These are phyloP conservation scores for Paracyclopina nana DNA, from an alignment of 1,140 invertebrate species.

Conservation along the genomic window DNA sequence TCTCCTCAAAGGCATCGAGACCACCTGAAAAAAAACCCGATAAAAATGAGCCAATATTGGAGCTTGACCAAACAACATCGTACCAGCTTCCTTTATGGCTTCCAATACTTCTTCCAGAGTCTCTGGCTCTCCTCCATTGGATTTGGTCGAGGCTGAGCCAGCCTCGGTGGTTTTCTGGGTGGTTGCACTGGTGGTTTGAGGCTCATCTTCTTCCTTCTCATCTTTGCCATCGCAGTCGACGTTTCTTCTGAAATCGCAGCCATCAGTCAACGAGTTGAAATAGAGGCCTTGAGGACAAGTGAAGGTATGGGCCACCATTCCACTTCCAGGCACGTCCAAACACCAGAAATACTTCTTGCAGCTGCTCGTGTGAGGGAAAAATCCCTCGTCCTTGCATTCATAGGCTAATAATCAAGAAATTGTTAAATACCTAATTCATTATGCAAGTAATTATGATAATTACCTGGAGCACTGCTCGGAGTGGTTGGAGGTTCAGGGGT, in stretches of 20 bases:
- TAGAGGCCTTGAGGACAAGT: slow-evolving; percentile 72
- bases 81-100: slow-evolving; percentile 4
- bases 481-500: slow-evolving; percentile 72
- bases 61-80: background rate
- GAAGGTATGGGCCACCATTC: slow-evolving; percentile 76
- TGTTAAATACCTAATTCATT: background rate
- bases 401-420: slow-evolving; percentile 51
- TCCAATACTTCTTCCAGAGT: background rate
- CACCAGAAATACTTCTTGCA: slow-evolving; percentile 93
- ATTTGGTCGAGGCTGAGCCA: too few relatives aligned
- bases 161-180: background rate
- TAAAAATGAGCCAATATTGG: background rate
- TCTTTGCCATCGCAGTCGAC: slow-evolving; percentile 40
- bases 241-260: slow-evolving; percentile 73
- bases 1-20: background rate
- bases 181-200: background rate
- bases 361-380: slow-evolving; percentile 73
- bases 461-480: slow-evolving; percentile 62
- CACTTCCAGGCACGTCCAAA: slow-evolving; percentile 62
- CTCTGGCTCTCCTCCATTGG: background rate
- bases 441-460: slow-evolving; percentile 14
- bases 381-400: slow-evolving; percentile 78
- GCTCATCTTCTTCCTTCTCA: slow-evolving; percentile 1
- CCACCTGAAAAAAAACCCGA: background rate
- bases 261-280: slow-evolving; percentile 75